Evolutionary conservation across 2,888 invertebrate species (phyloP), one percentile per base, ranked within the genome.

Genomic region (Cheilosia vulpina): DNA sequence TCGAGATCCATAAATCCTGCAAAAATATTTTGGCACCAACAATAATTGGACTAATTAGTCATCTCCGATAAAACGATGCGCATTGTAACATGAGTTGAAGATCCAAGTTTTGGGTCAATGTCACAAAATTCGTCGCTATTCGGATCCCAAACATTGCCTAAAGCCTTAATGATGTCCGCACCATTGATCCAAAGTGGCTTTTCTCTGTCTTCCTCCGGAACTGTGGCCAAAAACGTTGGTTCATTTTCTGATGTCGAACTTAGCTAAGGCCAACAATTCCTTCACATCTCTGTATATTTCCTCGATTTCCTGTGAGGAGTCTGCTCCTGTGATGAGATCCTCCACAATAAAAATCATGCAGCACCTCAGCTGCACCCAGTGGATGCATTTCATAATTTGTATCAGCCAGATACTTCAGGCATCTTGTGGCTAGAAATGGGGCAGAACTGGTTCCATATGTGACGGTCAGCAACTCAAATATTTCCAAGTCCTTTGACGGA

Each of bases 41-140:
- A n/a, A n/a, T 21, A 69, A 27, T 81, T 76, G 24, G 76, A 76
- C 1, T 76, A 58, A 31, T 76, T 65, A 1, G 68, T 66, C 9
- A 80, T 68, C 15, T 73, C 58, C 21, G 65, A 72, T 27, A 75
- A 62, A 24, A 81, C 62, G 21, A 24, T 69, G 27, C 69, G 24
- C 27, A 53, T 77, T 27, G 65, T 77, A 68, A 19, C 13, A 13
- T 17, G n/a, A 6, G 47, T 68, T n/a, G 27, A 27, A 6, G n/a
- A 7, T n/a, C 21, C 15, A n/a, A 38, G n/a, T 15, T 43, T 43
- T 9, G 45, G 57, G 17, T 43, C 15, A 4, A 60, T 11, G 27
- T n/a, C 52, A n/a, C 53, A 38, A 21, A 71, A 47, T 38, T 47
- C 57, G 34, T 58, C 71, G 6, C 27, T 7, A 13, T n/a, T 31